Percentiles rank a stretch among this genome's conserved stretches.
phyloP scores from a whole-genome alignment of 2,797 vertebrate genomes.

The Otolemur crassicaudatus region DNA sequence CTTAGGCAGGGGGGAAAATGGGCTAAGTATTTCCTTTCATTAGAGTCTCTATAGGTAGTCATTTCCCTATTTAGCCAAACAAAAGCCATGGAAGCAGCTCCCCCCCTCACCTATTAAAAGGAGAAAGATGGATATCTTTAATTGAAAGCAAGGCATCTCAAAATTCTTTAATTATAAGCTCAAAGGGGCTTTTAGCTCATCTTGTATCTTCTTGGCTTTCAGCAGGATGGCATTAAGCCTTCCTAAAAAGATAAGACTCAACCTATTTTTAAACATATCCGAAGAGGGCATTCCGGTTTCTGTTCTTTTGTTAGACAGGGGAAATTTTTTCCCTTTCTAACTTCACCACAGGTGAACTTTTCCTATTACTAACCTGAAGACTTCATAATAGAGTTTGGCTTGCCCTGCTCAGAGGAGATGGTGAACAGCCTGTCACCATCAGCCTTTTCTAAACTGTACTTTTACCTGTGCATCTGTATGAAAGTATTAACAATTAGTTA shows the following conservation, averaged over 20 bases:
- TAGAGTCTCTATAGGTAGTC: conserved; percentile 6
- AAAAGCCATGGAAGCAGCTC: background rate
- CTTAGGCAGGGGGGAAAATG: too few relatives aligned
- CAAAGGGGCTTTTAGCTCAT: conserved; percentile 29
- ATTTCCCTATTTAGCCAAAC: conserved; percentile 51
- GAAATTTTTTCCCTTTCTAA: background rate
- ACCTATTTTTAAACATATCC: conserved; percentile 59
- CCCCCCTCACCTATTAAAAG: conserved; percentile 30
- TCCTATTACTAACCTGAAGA: background rate
- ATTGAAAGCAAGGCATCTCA: conserved; percentile 47
- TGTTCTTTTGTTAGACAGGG: conserved; percentile 27
- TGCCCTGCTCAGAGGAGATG: background rate
- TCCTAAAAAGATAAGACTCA: conserved; percentile 66
- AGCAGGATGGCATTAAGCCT: conserved; percentile 32
- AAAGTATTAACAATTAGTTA: background rate
- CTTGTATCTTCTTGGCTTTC: conserved; percentile 50
- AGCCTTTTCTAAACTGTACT: conserved; percentile 2
- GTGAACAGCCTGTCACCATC: background rate
- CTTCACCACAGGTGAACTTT: conserved; percentile 51
- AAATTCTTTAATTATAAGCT: conserved; percentile 56
- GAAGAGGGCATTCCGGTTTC: conserved; percentile 41
- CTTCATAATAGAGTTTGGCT: background rate
- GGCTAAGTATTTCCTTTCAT: background rate
- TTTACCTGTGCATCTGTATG: background rate
- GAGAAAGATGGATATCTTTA: conserved; percentile 41